Evolutionary conservation across 2,888 invertebrate genomes (phyloP).

Genomic region (Cryptosula pallasiana): DNA sequence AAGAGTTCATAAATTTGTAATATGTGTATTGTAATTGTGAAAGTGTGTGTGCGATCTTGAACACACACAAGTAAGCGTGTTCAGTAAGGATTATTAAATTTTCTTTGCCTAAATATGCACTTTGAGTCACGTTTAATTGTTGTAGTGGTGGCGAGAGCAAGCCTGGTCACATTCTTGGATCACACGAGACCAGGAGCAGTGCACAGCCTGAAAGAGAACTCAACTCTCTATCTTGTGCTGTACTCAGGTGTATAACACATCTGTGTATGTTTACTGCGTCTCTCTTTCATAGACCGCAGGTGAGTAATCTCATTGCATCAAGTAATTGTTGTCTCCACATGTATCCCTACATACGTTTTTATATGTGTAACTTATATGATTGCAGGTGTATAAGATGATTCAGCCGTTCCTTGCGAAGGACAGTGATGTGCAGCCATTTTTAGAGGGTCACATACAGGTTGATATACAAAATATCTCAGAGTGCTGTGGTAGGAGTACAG

Average conservation of each 20-base stretch:
- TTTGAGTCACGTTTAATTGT: too few relatives aligned
- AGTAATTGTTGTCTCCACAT: too few relatives aligned
- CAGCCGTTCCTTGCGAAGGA: neutral
- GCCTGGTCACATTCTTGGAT: slow-evolving; percentile 38
- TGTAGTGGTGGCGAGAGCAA: slow-evolving; percentile 21
- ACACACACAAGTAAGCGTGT: too few relatives aligned
- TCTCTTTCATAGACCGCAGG: slow-evolving; percentile 2
- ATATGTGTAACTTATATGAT: neutral
- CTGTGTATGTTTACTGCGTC: slow-evolving; percentile 36
- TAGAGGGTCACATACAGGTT: slow-evolving; percentile 14
- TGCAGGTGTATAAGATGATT: slow-evolving; percentile 10
- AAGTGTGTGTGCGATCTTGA: too few relatives aligned
- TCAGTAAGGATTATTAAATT: too few relatives aligned
- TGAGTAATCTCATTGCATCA: too few relatives aligned
- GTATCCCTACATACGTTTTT: too few relatives aligned
- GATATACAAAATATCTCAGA: neutral
- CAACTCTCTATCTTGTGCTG: slow-evolving; percentile 31
- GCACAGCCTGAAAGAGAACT: slow-evolving; percentile 35
- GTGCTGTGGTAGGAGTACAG: slow-evolving; percentile 31
- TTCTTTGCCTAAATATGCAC: too few relatives aligned
- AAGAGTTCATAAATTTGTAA: too few relatives aligned
- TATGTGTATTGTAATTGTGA: too few relatives aligned
- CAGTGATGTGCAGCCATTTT: neutral
- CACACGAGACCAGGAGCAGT: slow-evolving; percentile 30
- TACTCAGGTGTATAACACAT: slow-evolving; percentile 37